Evolutionary conservation across 2,113 vertebrate species (phyloP).

Genomic region (Theropithecus gelada): DNA sequence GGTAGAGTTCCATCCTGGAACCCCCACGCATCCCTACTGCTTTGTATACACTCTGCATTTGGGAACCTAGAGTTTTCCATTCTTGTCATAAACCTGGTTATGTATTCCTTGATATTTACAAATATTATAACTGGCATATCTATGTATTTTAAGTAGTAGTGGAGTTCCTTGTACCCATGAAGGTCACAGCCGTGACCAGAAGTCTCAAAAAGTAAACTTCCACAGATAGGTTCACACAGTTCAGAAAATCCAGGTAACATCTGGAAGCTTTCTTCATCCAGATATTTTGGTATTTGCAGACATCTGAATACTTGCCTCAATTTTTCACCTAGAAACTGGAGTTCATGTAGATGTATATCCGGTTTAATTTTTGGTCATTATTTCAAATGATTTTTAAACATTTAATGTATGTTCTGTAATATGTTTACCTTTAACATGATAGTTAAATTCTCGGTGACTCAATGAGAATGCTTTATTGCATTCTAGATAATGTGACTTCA

Average conservation of each 20-base stretch:
- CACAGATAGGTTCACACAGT: not conserved
- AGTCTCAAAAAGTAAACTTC: not conserved
- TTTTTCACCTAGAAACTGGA: not conserved
- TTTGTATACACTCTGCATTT: not conserved
- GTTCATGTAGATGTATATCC: not conserved
- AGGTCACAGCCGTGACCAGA: not conserved
- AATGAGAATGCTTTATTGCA: not conserved
- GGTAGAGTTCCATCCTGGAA: not conserved
- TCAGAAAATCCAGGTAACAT: not conserved
- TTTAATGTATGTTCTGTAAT: not conserved
- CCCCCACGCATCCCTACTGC: accelerated
- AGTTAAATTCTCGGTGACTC: not conserved
- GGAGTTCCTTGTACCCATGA: not conserved
- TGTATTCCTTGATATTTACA: not conserved
- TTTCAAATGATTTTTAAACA: not conserved
- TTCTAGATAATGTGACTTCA: not conserved
- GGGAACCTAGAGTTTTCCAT: not conserved
- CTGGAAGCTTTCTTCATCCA: not conserved
- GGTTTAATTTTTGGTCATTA: not conserved
- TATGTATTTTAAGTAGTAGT: not conserved
- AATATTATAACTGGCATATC: not conserved
- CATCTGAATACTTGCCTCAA: not conserved
- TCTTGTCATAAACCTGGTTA: not conserved
- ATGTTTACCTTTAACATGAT: not conserved
- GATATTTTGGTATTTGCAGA: not conserved